Base-by-base conservation (phyloP, 2,888 invertebrate species). In the Tachina grossa region DNA sequence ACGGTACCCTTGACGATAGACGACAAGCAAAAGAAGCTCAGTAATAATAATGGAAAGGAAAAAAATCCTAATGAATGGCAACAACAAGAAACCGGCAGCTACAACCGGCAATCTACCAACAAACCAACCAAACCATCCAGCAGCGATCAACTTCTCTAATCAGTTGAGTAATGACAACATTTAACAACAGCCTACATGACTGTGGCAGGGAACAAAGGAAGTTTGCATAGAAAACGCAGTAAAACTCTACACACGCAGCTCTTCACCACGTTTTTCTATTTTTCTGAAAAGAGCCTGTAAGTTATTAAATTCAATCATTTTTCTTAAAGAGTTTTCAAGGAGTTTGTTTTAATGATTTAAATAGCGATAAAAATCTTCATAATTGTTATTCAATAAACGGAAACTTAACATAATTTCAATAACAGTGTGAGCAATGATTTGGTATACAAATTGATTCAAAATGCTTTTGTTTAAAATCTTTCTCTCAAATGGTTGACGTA, bases 311-410 rank as follows among this genome's bases (percentile, higher is more conserved):
- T 75, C 45, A 47, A 61, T 49, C 31, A 57, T 47, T 47, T 45
- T 75, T 68, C 22, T 75, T 61, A 22, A 68, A 68, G 51, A 75
- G 45, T 53, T 75, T 81, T 57, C 57, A 57, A 75, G 43, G 9
- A 53, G 69, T 51, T 22, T 51, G 5, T 16, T 63, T 77, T 49
- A 57, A 68, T 49, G 76, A 66, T 41, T 66, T 57, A 77, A 66
- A 57, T 57, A 65, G 79, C 63, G 79, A 79, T 79, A 41, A 55
- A 71, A 61, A 59, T 59, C 51, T 45, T 3, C 31, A 68, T 68
- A 69, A 68, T 53, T 75, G 68, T 71, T 84, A 84, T 76, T 84
- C 57, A 84, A 65, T 71, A 80, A 84, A 84, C 79, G 75, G 79
- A 75, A 79, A 65, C 59, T 69, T 14, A 65, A 59, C 63, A 45